Conservation (phyloP, 1,140 invertebrate genomes). For the Stegodyphus dumicola region DNA sequence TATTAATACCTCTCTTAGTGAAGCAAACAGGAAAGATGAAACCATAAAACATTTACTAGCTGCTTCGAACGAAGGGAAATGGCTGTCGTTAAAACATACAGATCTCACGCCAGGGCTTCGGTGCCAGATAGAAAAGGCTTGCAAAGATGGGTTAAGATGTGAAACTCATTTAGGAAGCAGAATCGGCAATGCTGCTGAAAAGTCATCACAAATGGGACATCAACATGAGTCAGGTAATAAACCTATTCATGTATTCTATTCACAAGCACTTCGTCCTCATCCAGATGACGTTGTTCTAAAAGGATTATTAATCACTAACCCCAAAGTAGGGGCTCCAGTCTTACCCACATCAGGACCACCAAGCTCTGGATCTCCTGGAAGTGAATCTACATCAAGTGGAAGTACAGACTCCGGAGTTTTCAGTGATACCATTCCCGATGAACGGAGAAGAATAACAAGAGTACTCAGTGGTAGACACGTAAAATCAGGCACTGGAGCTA, state of each 20-base stretch:
- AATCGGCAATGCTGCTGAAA: not conserved
- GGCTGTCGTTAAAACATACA: not conserved
- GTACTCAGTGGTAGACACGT: constrained; percentile 22
- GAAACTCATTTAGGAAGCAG: not conserved
- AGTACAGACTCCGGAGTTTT: constrained; percentile 44
- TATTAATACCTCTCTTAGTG: not conserved
- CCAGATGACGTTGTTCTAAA: not conserved
- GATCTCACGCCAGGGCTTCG: not conserved
- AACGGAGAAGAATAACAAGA: constrained; percentile 10
- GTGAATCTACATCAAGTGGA: constrained; percentile 39
- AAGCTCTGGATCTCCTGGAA: constrained; percentile 31
- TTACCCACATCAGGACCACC: not conserved
- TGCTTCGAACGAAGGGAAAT: not conserved
- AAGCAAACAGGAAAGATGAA: not conserved
- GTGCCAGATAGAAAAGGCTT: not conserved
- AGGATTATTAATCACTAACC: not conserved
- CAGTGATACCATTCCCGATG: constrained; percentile 21
- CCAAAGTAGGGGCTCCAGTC: not conserved
- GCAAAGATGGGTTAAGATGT: not conserved
- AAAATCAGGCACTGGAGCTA: constrained; percentile 37
- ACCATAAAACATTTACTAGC: constrained; percentile 27
- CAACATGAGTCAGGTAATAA: not conserved
- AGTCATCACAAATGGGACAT: not conserved
- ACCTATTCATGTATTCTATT: not conserved
- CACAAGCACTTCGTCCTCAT: not conserved